Evolutionary conservation across 2,888 invertebrate species (phyloP), one percentile per base, ranked within the genome.

Genomic region (Epirrhoe tristata): DNA sequence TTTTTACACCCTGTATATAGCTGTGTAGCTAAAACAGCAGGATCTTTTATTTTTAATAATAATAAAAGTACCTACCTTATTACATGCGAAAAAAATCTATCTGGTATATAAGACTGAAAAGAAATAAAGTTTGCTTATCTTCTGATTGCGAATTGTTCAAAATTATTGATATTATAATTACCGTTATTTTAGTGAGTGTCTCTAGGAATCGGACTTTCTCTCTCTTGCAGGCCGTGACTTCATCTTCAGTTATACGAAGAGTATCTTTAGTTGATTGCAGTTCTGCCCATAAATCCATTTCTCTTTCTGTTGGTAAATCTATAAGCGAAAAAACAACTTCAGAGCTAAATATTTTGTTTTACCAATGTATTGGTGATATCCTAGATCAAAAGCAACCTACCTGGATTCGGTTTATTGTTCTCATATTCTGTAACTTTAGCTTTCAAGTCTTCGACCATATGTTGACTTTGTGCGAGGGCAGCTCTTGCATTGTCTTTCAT

Each of bases 151-250:
- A 31, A 50, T 8, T 6, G 6, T 12, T 50, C 12, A 24, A 39
- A 4, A 5, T 46, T 0, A 17, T 43, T 43, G 8, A n/a, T 16
- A 36, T 34, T 24, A 3, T 77, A 80, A 60, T 87, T 82, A 93
- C 93, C 76, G 89, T 77, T 68, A 90, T 90, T 76, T 92, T 93
- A 1, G 91, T 84, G 52, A 93, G 81, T 6, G 89, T 89, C 78
- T 93, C 93, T 80, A 93, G 77, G 79, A 93, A 93, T 65, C 86
- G 82, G 52, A 88, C 78, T 88, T 93, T 93, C 66, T 93, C 93
- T 67, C 83, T 79, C 82, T 88, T 93, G 75, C 85, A 87, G 34
- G 84, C 75, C 14, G 78, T 80, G 24, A 93, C 81, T 80, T 93
- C 93, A 0, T 93, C 93, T 77, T 93, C 93, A 10, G 87, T 83